A percentile compares a stretch with the other conserved stretches of the same genome.
Conservation (phyloP, 2,797 vertebrate genomes). For the Distichodus sexfasciatus region DNA sequence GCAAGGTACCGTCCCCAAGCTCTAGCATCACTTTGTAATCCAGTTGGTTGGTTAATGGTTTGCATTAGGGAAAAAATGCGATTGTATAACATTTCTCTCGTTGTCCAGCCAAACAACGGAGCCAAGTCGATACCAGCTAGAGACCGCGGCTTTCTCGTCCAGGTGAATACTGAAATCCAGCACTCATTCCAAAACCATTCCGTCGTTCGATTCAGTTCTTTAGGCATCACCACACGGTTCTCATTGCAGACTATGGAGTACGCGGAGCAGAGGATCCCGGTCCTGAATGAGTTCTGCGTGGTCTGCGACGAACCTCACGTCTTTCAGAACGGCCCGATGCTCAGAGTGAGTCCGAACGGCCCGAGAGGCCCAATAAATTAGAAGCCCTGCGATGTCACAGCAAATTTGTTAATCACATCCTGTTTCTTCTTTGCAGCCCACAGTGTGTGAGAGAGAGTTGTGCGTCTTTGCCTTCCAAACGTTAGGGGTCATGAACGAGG, state of each 20-base stretch:
- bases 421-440: conserved; percentile 70
- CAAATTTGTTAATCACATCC: not conserved
- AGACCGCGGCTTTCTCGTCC: conserved; percentile 85
- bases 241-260: conserved; percentile 83
- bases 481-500: conserved; percentile 89
- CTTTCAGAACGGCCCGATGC: conserved; percentile 90
- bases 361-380: too few relatives aligned
- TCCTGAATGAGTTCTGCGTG: conserved; percentile 89
- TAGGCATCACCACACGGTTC: not conserved
- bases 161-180: conserved; percentile 68
- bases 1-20: too few relatives aligned
- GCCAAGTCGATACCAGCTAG: conserved; percentile 80
- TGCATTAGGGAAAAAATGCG: not conserved
- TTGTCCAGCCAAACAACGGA: conserved; percentile 77
- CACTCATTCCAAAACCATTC: not conserved
- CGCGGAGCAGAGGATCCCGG: conserved; percentile 86
- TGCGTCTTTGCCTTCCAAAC: conserved; percentile 92
- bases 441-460: conserved; percentile 87
- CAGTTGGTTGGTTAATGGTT: not conserved
- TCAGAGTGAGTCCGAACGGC: conserved; percentile 87
- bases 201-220: not conserved
- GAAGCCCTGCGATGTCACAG: too few relatives aligned
- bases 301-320: conserved; percentile 89
- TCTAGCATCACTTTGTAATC: too few relatives aligned
- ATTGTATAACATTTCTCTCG: conserved; percentile 36